Evolutionary conservation across 2,113 vertebrate species (phyloP).

Genomic region (Etheostoma cragini): DNA sequence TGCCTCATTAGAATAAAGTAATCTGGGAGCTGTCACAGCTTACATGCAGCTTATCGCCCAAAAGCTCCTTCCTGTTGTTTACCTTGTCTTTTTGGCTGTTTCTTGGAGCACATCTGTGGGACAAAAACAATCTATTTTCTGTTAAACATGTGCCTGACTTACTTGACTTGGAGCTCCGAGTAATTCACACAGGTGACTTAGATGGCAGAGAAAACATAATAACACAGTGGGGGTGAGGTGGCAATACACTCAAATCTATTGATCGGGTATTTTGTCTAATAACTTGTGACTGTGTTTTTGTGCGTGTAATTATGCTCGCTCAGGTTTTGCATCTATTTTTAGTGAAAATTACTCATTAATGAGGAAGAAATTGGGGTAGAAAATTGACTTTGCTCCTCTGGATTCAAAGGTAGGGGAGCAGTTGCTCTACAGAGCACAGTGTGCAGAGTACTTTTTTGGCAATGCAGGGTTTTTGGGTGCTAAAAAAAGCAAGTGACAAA

Average conservation of each 20-base stretch:
- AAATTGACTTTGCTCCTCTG: conserved; percentile 34
- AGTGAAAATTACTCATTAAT: conserved; percentile 31
- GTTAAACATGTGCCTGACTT: conserved; percentile 3
- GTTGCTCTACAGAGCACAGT: conserved; percentile 3
- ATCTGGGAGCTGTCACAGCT: conserved; percentile 53
- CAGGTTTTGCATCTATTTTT: conserved; percentile 35
- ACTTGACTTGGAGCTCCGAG: conserved; percentile 4
- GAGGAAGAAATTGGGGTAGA: conserved; percentile 40
- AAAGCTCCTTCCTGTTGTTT: conserved; percentile 55
- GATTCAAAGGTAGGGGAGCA: conserved; percentile 31
- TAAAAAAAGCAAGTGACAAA: neutral
- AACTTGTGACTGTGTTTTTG: conserved; percentile 15
- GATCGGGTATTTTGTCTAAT: conserved; percentile 34
- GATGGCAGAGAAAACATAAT: conserved; percentile 35
- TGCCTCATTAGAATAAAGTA: conserved; percentile 51
- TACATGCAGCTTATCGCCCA: conserved; percentile 51
- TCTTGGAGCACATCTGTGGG: conserved; percentile 23
- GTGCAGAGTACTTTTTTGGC: conserved; percentile 8
- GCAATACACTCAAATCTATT: conserved; percentile 28
- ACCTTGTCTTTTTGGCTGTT: conserved; percentile 43
- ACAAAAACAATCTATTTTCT: conserved; percentile 32
- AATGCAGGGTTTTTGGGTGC: neutral
- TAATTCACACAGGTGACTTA: conserved; percentile 23
- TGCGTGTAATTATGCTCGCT: conserved; percentile 3
- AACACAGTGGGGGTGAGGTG: conserved; percentile 6